phyloP scores from a whole-genome alignment of 1,140 invertebrate genomes.

The Brachystomella parvula region DNA sequence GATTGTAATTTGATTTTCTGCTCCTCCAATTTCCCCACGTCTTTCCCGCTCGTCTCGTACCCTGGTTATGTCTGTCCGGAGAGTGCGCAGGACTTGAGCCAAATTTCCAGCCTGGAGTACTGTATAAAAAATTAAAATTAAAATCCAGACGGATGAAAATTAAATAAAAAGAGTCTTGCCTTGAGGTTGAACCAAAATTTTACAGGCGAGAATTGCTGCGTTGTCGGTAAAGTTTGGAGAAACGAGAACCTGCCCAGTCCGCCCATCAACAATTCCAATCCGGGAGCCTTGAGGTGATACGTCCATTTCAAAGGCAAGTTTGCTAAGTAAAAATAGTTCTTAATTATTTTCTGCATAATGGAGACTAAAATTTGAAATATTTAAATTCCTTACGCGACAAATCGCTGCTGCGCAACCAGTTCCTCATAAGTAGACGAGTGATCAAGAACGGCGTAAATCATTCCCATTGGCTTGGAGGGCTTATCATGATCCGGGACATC shows the following conservation, averaged over 20 bases:
- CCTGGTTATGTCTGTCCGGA: slow-evolving; percentile 15
- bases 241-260: slow-evolving; percentile 25
- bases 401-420: slow-evolving; percentile 23
- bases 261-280: slow-evolving; percentile 29
- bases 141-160: neutral
- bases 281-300: slow-evolving; percentile 27
- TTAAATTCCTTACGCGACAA: slow-evolving; percentile 20
- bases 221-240: slow-evolving; percentile 31
- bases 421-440: slow-evolving; percentile 18
- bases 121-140: slow-evolving; percentile 2
- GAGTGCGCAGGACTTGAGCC: neutral
- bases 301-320: slow-evolving; percentile 25
- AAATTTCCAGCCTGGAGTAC: neutral
- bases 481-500: slow-evolving; percentile 23
- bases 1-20: slow-evolving; percentile 24
- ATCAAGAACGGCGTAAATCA: slow-evolving; percentile 34
- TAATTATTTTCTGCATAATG: neutral
- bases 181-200: slow-evolving; percentile 6
- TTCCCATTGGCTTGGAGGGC: slow-evolving; percentile 9
- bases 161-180: neutral
- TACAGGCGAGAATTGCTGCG: slow-evolving; percentile 23
- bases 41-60: slow-evolving; percentile 15
- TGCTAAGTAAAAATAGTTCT: slow-evolving; percentile 11
- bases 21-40: neutral
- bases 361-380: neutral